These are phyloP conservation scores for Xenopus petersii DNA, from an alignment of 2,797 vertebrate species.

Conservation along the genomic window DNA sequence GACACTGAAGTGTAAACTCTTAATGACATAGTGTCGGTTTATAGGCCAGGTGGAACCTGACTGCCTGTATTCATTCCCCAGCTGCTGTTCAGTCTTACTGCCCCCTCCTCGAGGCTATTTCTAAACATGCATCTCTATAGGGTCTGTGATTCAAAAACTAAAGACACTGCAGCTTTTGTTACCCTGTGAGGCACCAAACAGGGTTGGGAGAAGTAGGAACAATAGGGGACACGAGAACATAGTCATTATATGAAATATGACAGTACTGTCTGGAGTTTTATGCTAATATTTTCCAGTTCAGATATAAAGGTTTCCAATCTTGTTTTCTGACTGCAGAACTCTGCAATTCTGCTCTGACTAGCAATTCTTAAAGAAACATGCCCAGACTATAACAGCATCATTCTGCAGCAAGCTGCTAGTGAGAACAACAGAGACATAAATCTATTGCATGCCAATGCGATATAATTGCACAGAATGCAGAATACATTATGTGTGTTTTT, in stretches of 20 bases:
- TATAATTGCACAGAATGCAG: not conserved
- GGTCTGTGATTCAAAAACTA: not conserved
- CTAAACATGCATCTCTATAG: conserved; percentile 5
- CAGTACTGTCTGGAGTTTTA: not conserved
- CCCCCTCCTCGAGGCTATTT: conserved; percentile 13
- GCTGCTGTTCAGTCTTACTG: conserved; percentile 11
- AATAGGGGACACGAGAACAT: not conserved
- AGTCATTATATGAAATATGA: conserved; percentile 10
- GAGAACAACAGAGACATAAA: not conserved
- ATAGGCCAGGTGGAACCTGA: conserved; percentile 22
- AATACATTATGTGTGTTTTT: too few relatives aligned
- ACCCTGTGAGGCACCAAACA: conserved; percentile 2
- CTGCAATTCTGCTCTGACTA: not conserved
- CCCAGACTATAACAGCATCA: not conserved
- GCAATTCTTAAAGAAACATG: not conserved
- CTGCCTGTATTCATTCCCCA: conserved; percentile 24
- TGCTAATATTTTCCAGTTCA: not conserved
- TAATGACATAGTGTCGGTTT: conserved; percentile 17
- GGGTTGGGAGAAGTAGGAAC: not conserved
- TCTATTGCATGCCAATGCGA: not conserved
- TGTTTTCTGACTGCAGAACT: not conserved
- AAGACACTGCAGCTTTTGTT: conserved; percentile 38
- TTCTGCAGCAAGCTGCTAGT: not conserved
- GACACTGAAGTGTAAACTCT: conserved; percentile 7
- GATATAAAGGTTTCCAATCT: not conserved